These are phyloP conservation scores for Latheticus oryzae DNA, from an alignment of 2,888 invertebrate genomes.

Conservation along the genomic window DNA sequence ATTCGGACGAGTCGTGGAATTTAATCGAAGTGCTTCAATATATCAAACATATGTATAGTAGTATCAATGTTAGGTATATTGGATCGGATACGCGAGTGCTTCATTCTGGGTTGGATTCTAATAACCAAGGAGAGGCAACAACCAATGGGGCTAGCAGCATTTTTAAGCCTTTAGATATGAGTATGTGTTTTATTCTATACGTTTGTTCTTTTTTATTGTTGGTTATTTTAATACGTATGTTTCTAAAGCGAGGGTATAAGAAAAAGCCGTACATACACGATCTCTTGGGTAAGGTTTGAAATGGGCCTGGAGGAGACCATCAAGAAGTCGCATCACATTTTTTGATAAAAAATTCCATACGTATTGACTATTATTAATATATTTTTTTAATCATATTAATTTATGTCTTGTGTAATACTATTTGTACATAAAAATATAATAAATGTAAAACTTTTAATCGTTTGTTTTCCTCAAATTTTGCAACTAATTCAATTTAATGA, in stretches of 20 bases:
- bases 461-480: too few relatives aligned
- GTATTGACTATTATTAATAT: too few relatives aligned
- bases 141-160: slow-evolving; percentile 46
- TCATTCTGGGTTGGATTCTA: slow-evolving; percentile 55
- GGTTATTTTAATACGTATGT: slow-evolving; percentile 73
- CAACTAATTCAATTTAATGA: too few relatives aligned
- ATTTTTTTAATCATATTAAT: too few relatives aligned
- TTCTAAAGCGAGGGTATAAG: slow-evolving; percentile 78
- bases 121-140: slow-evolving; percentile 40
- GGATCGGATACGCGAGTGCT: slow-evolving; percentile 62
- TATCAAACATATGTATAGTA: slow-evolving; percentile 70
- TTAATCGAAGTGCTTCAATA: slow-evolving; percentile 73
- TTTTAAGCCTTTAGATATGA: slow-evolving; percentile 60
- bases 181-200: slow-evolving; percentile 62
- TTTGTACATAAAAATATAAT: too few relatives aligned
- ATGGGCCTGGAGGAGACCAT: slow-evolving; percentile 28
- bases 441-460: too few relatives aligned
- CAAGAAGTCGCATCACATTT: slow-evolving; percentile 20
- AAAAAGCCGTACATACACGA: slow-evolving; percentile 81
- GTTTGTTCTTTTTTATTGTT: slow-evolving; percentile 73
- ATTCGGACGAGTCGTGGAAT: slow-evolving; percentile 70
- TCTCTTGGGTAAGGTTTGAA: slow-evolving; percentile 77
- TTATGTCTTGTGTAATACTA: too few relatives aligned
- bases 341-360: too few relatives aligned
- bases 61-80: slow-evolving; percentile 66